Conservation (phyloP, 2,113 vertebrate genomes). For the Nycticebus coucang region DNA sequence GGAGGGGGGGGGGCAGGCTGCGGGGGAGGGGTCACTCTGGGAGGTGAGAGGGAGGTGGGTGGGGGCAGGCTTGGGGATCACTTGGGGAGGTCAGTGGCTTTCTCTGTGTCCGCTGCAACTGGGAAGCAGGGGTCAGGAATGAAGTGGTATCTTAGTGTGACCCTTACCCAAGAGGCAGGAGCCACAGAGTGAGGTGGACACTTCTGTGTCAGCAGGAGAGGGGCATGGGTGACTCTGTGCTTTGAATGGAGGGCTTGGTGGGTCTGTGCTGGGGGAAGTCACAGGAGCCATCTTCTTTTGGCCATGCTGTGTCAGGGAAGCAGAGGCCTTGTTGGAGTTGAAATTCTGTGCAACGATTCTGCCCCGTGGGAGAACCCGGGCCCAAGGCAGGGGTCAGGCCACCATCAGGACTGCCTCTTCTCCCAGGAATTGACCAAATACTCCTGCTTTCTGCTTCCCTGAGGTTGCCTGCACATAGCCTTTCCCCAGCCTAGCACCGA, state of each 20-base stretch:
- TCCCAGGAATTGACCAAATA: fast-evolving
- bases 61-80: neutral
- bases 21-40: fast-evolving
- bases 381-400: fast-evolving
- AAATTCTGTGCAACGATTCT: fast-evolving
- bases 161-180: neutral
- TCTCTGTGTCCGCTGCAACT: fast-evolving
- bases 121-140: neutral
- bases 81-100: too few species aligned
- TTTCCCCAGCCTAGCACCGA: too few species aligned
- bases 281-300: fast-evolving
- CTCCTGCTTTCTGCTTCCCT: neutral
- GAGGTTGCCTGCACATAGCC: fast-evolving
- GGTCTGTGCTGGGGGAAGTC: neutral
- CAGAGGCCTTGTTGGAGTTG: fast-evolving
- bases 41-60: too few species aligned
- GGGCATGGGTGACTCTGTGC: fast-evolving
- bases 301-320: too few species aligned
- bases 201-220: neutral
- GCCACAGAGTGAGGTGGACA: fast-evolving
- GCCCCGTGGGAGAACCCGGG: fast-evolving
- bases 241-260: too few species aligned
- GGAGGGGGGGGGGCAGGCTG: too few species aligned
- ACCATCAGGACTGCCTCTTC: fast-evolving
- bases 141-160: neutral